Conservation (phyloP, 2,888 invertebrate species). For the Bruchidius siliquastri region DNA sequence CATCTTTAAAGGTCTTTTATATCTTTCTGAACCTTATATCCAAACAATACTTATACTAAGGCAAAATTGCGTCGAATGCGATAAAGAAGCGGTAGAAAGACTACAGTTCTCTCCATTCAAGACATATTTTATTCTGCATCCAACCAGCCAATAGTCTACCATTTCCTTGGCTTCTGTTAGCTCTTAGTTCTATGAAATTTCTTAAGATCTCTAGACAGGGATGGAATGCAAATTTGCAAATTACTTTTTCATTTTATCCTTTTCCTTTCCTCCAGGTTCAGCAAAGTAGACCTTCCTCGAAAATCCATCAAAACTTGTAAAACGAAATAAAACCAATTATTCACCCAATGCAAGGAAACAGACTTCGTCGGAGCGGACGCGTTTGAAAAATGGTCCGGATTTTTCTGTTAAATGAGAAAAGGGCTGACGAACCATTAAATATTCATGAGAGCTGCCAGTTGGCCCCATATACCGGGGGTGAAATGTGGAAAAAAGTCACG, state of each 20-base stretch:
- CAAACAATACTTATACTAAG: no score
- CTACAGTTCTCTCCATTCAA: no score
- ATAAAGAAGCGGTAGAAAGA: no score
- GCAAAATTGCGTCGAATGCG: no score
- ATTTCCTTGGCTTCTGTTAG: no score
- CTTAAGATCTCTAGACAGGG: no score
- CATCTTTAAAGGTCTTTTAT: no score
- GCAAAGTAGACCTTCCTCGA: not conserved
- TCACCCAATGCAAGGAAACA: not conserved
- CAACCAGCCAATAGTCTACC: no score
- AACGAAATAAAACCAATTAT: not conserved
- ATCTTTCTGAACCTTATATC: no score
- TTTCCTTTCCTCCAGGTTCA: not conserved
- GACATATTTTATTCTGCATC: no score
- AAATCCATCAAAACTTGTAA: not conserved
- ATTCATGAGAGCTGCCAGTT: not conserved
- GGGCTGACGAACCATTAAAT: not conserved
- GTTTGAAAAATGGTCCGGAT: not conserved
- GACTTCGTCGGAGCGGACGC: not conserved
- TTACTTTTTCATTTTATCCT: not conserved
- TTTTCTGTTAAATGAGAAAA: not conserved
- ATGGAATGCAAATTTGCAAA: not conserved
- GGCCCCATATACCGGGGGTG: not conserved
- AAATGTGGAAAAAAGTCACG: not conserved
- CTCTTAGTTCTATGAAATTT: no score